Percentiles rank a stretch among this genome's conserved stretches.
phyloP scores from a whole-genome alignment of 1,140 invertebrate genomes.

The Lucilia sericata region DNA sequence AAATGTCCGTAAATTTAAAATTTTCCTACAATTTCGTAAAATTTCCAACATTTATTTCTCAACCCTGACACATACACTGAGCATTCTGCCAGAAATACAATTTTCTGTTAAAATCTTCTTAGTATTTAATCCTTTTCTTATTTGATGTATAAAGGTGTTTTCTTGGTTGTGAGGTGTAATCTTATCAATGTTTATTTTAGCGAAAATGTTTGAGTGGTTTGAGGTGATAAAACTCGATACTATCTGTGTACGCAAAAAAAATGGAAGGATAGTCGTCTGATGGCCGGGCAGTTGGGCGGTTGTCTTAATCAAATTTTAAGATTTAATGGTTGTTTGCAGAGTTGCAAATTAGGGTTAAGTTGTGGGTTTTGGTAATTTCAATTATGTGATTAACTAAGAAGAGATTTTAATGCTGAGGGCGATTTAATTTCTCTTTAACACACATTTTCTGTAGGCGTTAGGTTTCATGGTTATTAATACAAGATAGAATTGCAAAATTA shows the following conservation, averaged over 20 bases:
- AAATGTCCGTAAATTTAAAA: too few species aligned
- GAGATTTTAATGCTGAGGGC: not conserved
- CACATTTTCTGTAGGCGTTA: too few species aligned
- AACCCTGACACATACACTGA: not conserved
- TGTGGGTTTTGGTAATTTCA: conserved; percentile 12
- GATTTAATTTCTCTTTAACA: not conserved
- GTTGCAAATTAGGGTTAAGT: conserved; percentile 43
- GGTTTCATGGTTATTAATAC: too few species aligned
- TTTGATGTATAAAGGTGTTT: not conserved
- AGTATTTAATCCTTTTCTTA: not conserved
- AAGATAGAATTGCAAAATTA: too few species aligned
- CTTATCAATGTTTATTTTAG: not conserved
- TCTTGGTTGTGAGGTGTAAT: not conserved
- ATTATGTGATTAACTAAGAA: conserved; percentile 4
- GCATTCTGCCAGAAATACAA: not conserved
- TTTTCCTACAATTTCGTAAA: too few species aligned
- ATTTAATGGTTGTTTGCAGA: conserved; percentile 32
- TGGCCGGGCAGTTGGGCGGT: not conserved
- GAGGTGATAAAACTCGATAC: not conserved
- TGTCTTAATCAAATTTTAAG: conserved; percentile 24
- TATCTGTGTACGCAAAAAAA: too few species aligned
- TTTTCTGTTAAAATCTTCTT: not conserved
- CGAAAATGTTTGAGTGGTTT: too few species aligned
- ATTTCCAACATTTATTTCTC: too few species aligned
- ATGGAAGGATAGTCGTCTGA: too few species aligned